Conservation (phyloP, 2,797 vertebrate species). For the Aselliscus stoliczkanus region DNA sequence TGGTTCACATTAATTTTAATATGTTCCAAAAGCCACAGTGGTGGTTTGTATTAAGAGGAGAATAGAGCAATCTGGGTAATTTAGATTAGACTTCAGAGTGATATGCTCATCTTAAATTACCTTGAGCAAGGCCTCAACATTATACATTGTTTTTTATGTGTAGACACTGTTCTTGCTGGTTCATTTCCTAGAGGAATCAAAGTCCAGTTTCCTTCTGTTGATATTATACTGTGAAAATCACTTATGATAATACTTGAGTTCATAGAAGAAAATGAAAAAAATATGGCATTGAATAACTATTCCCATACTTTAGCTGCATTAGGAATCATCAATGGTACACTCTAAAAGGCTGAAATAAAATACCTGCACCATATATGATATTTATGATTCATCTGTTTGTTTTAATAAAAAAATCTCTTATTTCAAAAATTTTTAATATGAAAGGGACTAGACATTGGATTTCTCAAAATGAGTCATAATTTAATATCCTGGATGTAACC, state of each 20-base stretch:
- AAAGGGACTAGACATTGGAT: constrained; percentile 47
- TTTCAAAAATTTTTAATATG: constrained; percentile 53
- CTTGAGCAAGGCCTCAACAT: not conserved
- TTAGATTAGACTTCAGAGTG: not conserved
- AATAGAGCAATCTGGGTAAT: not conserved
- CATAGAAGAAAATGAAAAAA: constrained; percentile 26
- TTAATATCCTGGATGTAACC: constrained; percentile 38
- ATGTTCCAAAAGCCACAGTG: not conserved
- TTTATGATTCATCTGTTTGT: constrained; percentile 37
- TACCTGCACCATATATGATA: not conserved
- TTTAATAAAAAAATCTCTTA: constrained; percentile 34
- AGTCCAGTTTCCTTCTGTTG: not conserved
- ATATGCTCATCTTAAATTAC: not conserved
- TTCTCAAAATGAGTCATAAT: constrained; percentile 51
- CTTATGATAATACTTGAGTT: not conserved
- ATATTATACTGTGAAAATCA: not conserved
- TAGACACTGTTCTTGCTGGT: not conserved
- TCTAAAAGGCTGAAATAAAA: constrained; percentile 37
- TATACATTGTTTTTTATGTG: not conserved
- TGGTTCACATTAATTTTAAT: not conserved
- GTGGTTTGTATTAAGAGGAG: not conserved
- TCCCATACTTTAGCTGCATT: not conserved
- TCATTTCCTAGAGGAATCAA: constrained; percentile 24
- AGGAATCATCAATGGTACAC: not conserved
- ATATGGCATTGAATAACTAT: not conserved